These are phyloP conservation scores for Diadumene lineata DNA, from an alignment of 92 coral and sea anemone genomes.

Conservation along the genomic window DNA sequence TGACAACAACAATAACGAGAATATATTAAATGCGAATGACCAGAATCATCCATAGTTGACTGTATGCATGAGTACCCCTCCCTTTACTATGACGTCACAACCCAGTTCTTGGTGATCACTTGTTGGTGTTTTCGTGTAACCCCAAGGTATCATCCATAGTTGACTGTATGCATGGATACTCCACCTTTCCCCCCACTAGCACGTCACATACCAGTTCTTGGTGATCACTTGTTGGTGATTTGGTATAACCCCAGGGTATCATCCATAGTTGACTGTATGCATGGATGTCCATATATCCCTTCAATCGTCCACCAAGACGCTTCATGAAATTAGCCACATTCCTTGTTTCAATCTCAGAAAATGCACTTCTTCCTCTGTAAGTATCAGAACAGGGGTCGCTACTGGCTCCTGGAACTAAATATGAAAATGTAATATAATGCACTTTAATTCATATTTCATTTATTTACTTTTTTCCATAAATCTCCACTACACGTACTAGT, in stretches of 20 bases:
- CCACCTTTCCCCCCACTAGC: background rate
- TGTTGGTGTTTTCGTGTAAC: constrained; percentile 31
- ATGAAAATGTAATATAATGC: no score
- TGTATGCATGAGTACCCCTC: constrained; percentile 72
- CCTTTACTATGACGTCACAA: background rate
- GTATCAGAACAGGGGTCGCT: constrained; percentile 53
- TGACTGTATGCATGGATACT: constrained; percentile 77
- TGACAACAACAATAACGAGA: no score
- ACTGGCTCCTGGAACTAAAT: constrained; percentile 67
- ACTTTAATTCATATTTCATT: no score
- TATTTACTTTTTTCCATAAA: no score
- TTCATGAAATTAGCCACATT: constrained; percentile 57
- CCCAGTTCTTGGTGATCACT: constrained; percentile 56
- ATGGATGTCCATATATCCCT: constrained; percentile 77
- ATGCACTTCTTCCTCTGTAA: constrained; percentile 53
- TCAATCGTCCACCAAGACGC: background rate
- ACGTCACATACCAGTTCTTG: constrained; percentile 41
- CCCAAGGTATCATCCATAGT: constrained; percentile 83
- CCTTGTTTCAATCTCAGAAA: constrained; percentile 59
- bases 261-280: constrained; percentile 85
- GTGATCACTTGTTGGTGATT: constrained; percentile 32
- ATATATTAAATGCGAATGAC: no score
- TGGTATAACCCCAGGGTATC: constrained; percentile 75
- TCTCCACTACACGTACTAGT: no score
- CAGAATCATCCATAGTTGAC: constrained; percentile 86